Base-by-base conservation (phyloP, 2,797 vertebrate species). In the Chiroxiphia lanceolata region DNA sequence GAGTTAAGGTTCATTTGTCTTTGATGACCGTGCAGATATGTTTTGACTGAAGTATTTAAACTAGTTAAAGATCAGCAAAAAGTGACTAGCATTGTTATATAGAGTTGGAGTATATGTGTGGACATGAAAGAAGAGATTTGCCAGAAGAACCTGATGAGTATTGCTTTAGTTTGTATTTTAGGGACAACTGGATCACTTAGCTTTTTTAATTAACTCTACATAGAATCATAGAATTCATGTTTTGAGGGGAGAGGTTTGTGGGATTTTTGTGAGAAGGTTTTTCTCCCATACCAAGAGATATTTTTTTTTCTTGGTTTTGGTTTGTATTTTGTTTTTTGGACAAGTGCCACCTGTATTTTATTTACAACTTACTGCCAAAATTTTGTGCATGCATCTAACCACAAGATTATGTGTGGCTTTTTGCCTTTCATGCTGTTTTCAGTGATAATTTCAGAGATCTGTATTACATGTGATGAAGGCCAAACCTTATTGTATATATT, bases 381-480 rank as follows among this genome's bases (percentile, higher is more conserved):
- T 72, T 34, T 38, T 63, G 3, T 44, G 5, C 0, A 0, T 45
- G 9, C 17, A 18, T 74, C 14, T 75, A 29, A 63, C 11, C 19
- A 13, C 23, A 40, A 48, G 15, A 15, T 80, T 44, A 33, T 42
- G 0, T 53, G 15, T 38, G 13, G 11, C 5, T 31, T 83, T 92
- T 76, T 91, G 38, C 26, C 34, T 84, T 44, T 47, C 4, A 25
- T 13, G 8, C 11, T 61, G 15, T 84, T 47, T 71, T 83, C 48
- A 60, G 13, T 45, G 33, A 17, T 51, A 59, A 38, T 47, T 54
- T 48, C 27, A 33, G 56, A 61, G 47, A 71, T 71, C 29, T 42
- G 0, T 68, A 19, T 77, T 86, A 9, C 0, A 0, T 5, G 1
- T 79, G n/a, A 48, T 40, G 29, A 81, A 87, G 10, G 10, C 13